Evolutionary conservation across 2,113 vertebrate species (phyloP).

Genomic region (Bubo scandiacus): DNA sequence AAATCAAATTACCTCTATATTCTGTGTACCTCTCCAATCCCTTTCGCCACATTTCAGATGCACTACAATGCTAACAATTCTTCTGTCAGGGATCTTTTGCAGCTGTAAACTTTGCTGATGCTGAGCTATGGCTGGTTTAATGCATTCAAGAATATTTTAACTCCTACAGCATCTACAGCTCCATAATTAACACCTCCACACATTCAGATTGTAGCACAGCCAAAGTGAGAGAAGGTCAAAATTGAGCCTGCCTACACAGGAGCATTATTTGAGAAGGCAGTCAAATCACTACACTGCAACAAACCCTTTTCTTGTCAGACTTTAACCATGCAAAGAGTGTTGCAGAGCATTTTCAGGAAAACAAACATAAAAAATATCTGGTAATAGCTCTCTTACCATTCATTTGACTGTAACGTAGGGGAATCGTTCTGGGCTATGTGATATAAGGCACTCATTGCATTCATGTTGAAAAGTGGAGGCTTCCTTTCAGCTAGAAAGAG

Average conservation of each 20-base stretch:
- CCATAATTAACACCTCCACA: not conserved
- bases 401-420: slow-evolving; percentile 91
- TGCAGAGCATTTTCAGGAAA: not conserved
- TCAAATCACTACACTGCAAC: not conserved
- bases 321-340: not conserved
- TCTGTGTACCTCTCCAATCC: not conserved
- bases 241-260: not conserved
- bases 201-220: not conserved
- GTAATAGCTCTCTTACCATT: slow-evolving; percentile 86
- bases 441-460: slow-evolving; percentile 99
- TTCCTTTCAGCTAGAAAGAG: slow-evolving; percentile 91
- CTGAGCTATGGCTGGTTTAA: not conserved
- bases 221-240: slow-evolving; percentile 25
- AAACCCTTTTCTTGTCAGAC: not conserved
- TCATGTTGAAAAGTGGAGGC: slow-evolving; percentile 99
- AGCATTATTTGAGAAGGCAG: not conserved
- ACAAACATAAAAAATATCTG: not conserved
- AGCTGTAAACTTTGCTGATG: not conserved
- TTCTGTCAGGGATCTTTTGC: not conserved
- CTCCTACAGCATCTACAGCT: not conserved
- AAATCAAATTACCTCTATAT: not conserved
- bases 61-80: not conserved
- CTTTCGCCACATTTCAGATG: not conserved
- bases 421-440: slow-evolving; percentile 99
- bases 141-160: not conserved